A percentile compares a stretch with the other conserved stretches of the same genome.
These are phyloP conservation scores for Macquaria ambigua DNA, from an alignment of 2,113 vertebrate species.

Conservation along the genomic window DNA sequence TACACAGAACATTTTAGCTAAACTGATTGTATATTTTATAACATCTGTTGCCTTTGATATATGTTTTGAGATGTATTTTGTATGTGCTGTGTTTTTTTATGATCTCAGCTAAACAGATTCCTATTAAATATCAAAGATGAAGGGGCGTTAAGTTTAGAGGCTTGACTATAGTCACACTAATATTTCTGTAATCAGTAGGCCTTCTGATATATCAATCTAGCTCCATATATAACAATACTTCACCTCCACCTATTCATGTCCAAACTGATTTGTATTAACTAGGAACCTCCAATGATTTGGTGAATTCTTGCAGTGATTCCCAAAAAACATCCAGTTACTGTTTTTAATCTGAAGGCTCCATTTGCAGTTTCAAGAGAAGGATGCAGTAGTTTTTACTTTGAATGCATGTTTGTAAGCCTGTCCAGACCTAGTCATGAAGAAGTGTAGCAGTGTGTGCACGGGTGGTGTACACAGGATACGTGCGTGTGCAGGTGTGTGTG, in stretches of 20 bases:
- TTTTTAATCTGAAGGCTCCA: neutral
- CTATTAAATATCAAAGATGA: neutral
- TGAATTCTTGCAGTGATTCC: neutral
- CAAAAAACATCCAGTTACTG: neutral
- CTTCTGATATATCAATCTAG: neutral
- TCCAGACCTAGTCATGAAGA: conserved; percentile 10
- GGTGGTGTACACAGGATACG: neutral
- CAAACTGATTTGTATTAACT: neutral
- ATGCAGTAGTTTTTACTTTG: conserved; percentile 6
- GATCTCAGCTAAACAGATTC: neutral
- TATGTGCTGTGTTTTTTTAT: neutral
- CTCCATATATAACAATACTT: neutral
- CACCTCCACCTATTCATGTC: neutral
- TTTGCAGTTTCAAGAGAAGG: neutral
- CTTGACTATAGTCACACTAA: neutral
- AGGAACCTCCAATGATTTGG: neutral
- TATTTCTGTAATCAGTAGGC: neutral
- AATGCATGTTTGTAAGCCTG: neutral
- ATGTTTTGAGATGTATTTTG: neutral
- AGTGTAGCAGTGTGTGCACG: neutral
- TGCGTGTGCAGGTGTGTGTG: conserved; percentile 26
- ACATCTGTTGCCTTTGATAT: neutral
- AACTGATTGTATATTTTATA: neutral
- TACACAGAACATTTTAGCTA: neutral
- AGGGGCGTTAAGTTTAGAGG: neutral